A percentile compares a stretch with the other conserved stretches of the same genome.
phyloP scores from a whole-genome alignment of 2,797 vertebrate genomes.

The Fratercula arctica region DNA sequence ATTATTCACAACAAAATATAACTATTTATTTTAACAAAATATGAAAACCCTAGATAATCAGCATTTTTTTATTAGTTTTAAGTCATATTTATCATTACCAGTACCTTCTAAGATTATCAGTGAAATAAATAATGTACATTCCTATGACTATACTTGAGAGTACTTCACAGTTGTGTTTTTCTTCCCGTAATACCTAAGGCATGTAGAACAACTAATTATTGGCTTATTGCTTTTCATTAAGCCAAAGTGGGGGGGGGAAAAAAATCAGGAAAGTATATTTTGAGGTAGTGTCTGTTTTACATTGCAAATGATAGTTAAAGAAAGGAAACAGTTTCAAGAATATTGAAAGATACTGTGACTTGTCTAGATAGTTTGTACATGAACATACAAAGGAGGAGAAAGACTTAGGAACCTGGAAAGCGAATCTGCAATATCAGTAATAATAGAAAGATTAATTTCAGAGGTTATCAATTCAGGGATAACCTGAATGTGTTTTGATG shows the following conservation, averaged over 20 bases:
- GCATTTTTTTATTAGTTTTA: slow-evolving; percentile 42
- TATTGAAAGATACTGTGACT: background rate
- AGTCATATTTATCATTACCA: slow-evolving; percentile 38
- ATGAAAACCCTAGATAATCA: slow-evolving; percentile 36
- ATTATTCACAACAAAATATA: slow-evolving; percentile 32
- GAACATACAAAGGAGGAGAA: background rate
- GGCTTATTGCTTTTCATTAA: background rate
- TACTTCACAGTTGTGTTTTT: background rate
- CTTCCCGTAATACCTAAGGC: background rate
- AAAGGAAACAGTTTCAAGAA: background rate
- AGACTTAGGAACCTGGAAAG: background rate
- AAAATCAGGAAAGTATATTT: background rate
- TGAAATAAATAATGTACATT: background rate
- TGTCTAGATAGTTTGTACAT: background rate
- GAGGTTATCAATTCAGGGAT: background rate
- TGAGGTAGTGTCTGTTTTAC: background rate
- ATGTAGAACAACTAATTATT: background rate
- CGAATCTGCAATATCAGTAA: background rate
- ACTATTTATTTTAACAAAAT: slow-evolving; percentile 53
- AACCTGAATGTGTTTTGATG: background rate
- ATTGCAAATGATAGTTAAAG: background rate
- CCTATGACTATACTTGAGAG: background rate
- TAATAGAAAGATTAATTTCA: background rate
- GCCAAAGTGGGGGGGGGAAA: accelerated
- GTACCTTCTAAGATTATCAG: background rate